phyloP scores from a whole-genome alignment of 2,888 invertebrate species.

The Drosophila prostipennis region DNA sequence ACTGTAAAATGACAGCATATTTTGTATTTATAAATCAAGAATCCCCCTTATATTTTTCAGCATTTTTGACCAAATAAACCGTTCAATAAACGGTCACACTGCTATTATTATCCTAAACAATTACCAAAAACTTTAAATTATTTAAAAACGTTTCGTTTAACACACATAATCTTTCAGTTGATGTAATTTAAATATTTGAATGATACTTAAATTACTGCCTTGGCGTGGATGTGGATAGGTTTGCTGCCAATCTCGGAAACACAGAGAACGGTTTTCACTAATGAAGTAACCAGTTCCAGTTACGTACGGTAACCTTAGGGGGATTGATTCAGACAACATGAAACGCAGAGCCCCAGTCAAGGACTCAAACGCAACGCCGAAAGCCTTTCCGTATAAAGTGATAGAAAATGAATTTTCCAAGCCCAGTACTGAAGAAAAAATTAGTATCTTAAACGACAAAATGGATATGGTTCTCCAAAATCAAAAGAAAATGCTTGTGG shows the following conservation, averaged over 20 bases:
- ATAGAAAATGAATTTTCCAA: not conserved
- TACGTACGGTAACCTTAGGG: not conserved
- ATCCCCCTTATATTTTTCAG: not conserved
- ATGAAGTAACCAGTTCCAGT: slow-evolving; percentile 11
- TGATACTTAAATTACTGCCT: not conserved
- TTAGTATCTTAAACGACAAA: slow-evolving; percentile 13
- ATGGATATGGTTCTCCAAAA: slow-evolving; percentile 16
- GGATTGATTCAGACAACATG: not conserved
- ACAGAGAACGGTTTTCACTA: not conserved
- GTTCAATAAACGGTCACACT: not conserved
- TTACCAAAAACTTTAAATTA: not conserved
- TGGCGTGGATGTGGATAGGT: not conserved
- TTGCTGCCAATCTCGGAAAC: not conserved
- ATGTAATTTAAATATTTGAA: not conserved
- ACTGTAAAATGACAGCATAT: not conserved
- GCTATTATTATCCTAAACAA: not conserved
- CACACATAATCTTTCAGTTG: no score
- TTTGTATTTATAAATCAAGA: not conserved
- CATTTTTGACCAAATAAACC: no score
- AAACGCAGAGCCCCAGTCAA: slow-evolving; percentile 1
- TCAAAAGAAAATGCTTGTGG: slow-evolving; percentile 3
- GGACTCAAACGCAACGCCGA: not conserved
- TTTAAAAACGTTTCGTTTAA: not conserved
- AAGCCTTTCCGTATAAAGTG: slow-evolving; percentile 4
- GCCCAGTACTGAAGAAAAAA: slow-evolving; percentile 14